Percentiles rank a stretch among this genome's conserved stretches.
phyloP scores from a whole-genome alignment of 2,888 invertebrate genomes.

The Catocala sponsa region DNA sequence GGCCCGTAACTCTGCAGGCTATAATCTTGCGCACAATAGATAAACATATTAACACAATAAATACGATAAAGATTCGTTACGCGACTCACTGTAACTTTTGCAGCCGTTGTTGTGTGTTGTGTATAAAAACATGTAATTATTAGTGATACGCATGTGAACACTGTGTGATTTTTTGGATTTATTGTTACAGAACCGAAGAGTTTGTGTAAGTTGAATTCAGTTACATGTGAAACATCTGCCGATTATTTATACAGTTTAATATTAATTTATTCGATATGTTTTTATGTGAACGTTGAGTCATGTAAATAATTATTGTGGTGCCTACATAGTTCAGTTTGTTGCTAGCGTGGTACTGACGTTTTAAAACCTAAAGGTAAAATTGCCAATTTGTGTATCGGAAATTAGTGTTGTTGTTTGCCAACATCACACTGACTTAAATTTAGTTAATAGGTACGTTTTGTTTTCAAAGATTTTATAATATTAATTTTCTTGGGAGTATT shows the following conservation, averaged over 20 bases:
- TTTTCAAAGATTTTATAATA: too few species aligned
- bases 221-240: not conserved
- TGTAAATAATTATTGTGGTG: too few species aligned
- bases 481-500: too few species aligned
- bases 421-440: too few species aligned
- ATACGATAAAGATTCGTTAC: conserved; percentile 41
- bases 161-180: conserved; percentile 13
- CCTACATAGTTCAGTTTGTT: too few species aligned
- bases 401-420: too few species aligned
- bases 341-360: too few species aligned
- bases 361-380: too few species aligned
- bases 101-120: conserved; percentile 35
- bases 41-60: conserved; percentile 41
- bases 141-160: conserved; percentile 28
- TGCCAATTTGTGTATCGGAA: too few species aligned
- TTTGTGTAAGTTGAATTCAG: conserved; percentile 24
- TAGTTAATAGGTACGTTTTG: too few species aligned
- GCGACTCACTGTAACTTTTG: conserved; percentile 42
- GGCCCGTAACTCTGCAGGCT: conserved; percentile 33
- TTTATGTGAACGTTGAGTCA: too few species aligned
- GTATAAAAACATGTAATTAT: conserved; percentile 29
- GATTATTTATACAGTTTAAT: not conserved
- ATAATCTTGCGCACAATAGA: conserved; percentile 44
- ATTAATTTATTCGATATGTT: too few species aligned
- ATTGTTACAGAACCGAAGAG: conserved; percentile 7